Evolutionary conservation across 2,797 vertebrate genomes (phyloP), one percentile per base, ranked within the genome.

Genomic region (Cyprinella venusta): DNA sequence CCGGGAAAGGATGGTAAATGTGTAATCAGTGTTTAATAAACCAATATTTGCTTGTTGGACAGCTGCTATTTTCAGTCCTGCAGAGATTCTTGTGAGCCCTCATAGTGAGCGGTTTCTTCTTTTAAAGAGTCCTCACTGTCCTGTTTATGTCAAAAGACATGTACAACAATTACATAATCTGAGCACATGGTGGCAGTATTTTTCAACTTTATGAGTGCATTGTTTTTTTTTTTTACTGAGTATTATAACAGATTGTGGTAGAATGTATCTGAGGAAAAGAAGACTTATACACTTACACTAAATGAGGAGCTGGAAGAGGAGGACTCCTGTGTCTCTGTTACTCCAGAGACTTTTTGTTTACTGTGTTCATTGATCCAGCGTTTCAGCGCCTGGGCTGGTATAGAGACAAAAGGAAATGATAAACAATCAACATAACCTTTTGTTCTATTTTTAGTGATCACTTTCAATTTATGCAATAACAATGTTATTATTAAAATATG

Each of bases 61-160:
- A 71, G 33, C 15, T 45, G 36, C 21, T 4, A 30, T 64, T 52
- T 5, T 93, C 88, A 94, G 86, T 90, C 87, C 24, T 88, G 89
- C 68, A 93, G 88, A 79, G 91, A 92, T 84, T 93, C 93, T 72
- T 86, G 88, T 10, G 92, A 93, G 5, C 86, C 90, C 67, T 93
- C 91, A 6, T 90, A 92, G 45, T 88, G 83, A 72, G 91, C 86
- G 10, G 83, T 61, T 80, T 38, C 76, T 1, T 90, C 88, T 71
- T 88, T 88, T 0, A 50, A 86, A 52, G 76, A 50, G 19, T 88
- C 84, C 1, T 88, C 90, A 81, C 85, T 90, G 83, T 89, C 92
- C 93, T 95, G 92, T 78, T 81, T 56, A 80, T 52, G 65, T 79
- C 69, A 86, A 78, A 48, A 45, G 6, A 69, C 5, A 52, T 15